Conservation (phyloP, 2,113 vertebrate genomes). For the Sturnira hondurensis region DNA sequence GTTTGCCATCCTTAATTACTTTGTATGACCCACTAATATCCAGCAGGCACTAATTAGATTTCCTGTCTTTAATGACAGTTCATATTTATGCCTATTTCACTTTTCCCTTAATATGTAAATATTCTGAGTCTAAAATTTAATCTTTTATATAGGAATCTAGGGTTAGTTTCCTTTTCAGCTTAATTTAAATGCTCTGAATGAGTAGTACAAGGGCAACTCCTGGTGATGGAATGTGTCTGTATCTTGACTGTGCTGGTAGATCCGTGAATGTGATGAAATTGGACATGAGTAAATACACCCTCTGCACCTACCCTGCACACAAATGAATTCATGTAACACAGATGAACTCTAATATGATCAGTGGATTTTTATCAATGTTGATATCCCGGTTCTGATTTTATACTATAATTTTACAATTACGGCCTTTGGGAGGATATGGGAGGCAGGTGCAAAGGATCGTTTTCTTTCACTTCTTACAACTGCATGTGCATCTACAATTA, state of each 20-base stretch:
- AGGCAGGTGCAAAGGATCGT: no score
- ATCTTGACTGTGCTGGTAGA: not conserved
- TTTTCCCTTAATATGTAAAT: not conserved
- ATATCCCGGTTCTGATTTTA: not conserved
- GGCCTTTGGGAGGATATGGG: no score
- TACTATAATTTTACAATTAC: not conserved
- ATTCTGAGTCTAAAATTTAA: not conserved
- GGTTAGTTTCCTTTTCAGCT: not conserved
- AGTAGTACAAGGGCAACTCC: not conserved
- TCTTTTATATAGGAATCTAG: not conserved
- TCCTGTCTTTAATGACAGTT: not conserved
- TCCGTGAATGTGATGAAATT: not conserved
- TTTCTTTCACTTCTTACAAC: no score
- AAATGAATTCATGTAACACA: not conserved
- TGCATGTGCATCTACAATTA: not conserved
- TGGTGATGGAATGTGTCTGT: not conserved
- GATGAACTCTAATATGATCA: not conserved
- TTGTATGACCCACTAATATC: not conserved
- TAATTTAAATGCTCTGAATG: not conserved
- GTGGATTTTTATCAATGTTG: not conserved
- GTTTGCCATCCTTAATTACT: not conserved
- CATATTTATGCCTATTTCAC: not conserved
- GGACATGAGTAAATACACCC: not conserved
- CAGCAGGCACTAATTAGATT: not conserved
- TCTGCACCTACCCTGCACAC: not conserved